These are phyloP conservation scores for Zaprionus bogoriensis DNA, from an alignment of 2,888 invertebrate species.

Conservation along the genomic window DNA sequence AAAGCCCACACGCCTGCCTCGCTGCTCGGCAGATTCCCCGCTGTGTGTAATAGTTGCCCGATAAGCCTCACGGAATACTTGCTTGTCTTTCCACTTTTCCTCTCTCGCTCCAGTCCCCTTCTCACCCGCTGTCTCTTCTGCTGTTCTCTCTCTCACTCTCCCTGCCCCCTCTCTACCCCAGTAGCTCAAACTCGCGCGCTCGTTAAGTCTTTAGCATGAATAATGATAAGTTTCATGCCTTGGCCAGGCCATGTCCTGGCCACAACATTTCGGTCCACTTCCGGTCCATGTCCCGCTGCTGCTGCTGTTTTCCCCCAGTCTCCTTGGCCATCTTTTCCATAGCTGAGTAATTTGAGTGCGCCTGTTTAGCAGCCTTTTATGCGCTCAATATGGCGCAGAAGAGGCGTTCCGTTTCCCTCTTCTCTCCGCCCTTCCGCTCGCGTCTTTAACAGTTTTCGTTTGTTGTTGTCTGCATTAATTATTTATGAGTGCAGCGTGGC, in stretches of 20 bases:
- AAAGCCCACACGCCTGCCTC: constrained; percentile 23
- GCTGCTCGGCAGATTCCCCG: constrained; percentile 12
- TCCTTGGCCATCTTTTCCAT: constrained; percentile 14
- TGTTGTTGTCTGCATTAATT: constrained; percentile 65
- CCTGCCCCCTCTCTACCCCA: neutral
- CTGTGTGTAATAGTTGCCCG: constrained; percentile 62
- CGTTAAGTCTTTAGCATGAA: constrained; percentile 79
- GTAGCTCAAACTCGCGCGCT: constrained; percentile 54
- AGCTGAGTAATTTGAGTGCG: constrained; percentile 57
- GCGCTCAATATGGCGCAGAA: constrained; percentile 62
- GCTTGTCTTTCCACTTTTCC: neutral
- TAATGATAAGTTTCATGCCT: constrained; percentile 70
- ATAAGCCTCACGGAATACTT: constrained; percentile 52
- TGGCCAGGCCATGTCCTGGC: constrained; percentile 33
- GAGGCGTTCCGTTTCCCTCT: constrained; percentile 24
- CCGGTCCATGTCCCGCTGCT: constrained; percentile 33
- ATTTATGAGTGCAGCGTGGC: constrained; percentile 70
- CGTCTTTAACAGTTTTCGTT: constrained; percentile 56
- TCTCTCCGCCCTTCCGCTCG: neutral
- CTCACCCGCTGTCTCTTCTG: neutral
- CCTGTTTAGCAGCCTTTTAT: constrained; percentile 65
- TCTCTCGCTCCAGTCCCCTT: neutral
- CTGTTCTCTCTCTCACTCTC: neutral
- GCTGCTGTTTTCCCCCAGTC: neutral
- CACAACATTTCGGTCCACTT: constrained; percentile 56